Percentiles rank a stretch among this genome's conserved stretches.
These are phyloP conservation scores for Excalfactoria chinensis DNA, from an alignment of 2,113 vertebrate genomes.

Conservation along the genomic window DNA sequence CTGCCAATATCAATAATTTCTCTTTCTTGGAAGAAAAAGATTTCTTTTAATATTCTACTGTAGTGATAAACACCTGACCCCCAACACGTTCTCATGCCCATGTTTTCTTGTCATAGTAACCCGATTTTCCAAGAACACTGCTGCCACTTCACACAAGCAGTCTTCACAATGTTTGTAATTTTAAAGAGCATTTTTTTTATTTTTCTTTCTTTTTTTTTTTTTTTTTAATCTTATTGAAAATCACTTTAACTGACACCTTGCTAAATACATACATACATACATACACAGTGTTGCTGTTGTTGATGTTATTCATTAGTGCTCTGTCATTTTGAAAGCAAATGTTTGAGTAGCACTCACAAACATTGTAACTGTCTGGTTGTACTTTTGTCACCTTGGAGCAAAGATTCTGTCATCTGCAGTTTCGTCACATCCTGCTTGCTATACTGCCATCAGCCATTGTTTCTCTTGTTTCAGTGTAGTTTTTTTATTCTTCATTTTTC, in stretches of 20 bases:
- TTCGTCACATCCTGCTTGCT: neutral
- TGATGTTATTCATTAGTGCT: neutral
- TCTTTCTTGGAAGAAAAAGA: rapidly evolving
- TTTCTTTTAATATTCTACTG: neutral
- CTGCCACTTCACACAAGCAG: neutral
- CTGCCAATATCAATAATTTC: neutral
- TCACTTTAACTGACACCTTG: neutral
- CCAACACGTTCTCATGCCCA: rapidly evolving
- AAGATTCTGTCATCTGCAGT: neutral
- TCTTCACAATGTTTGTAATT: neutral
- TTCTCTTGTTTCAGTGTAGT: neutral
- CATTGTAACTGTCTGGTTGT: neutral
- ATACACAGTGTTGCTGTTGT: too few relatives aligned
- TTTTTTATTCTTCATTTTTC: neutral
- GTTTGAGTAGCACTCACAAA: neutral
- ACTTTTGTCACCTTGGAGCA: constrained; percentile 1
- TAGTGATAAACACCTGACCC: neutral
- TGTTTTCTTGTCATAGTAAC: neutral
- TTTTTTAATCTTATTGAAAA: neutral
- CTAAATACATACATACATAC: neutral
- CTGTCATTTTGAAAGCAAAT: neutral
- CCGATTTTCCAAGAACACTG: neutral
- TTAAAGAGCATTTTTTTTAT: neutral
- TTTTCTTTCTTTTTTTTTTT: too few relatives aligned
- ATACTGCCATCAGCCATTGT: neutral